These are phyloP conservation scores for Crocidura indochinensis DNA, from an alignment of 2,797 vertebrate genomes.

Conservation along the genomic window DNA sequence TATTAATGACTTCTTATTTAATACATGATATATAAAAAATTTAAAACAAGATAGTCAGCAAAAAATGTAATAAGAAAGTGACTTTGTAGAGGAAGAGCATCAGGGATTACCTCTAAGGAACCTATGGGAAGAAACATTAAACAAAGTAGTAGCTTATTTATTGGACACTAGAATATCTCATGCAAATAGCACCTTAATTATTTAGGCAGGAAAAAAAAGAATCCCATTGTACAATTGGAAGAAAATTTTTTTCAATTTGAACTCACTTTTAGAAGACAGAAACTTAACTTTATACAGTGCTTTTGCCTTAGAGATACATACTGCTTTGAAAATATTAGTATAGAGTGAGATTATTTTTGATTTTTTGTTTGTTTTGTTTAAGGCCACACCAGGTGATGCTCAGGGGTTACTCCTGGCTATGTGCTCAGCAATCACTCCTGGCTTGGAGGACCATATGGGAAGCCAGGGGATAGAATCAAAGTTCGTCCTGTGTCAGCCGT, in stretches of 20 bases:
- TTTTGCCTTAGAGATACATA: conserved; percentile 60
- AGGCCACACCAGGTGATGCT: too few species aligned
- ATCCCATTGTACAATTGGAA: background rate
- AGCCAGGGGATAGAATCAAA: too few species aligned
- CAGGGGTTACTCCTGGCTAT: too few species aligned
- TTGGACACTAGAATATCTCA: conserved; percentile 9
- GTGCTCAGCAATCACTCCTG: too few species aligned
- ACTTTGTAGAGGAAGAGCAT: background rate
- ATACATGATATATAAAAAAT: conserved; percentile 42
- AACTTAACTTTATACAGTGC: conserved; percentile 33
- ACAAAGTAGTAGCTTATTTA: conserved; percentile 40
- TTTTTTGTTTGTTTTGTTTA: too few species aligned
- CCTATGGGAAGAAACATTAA: background rate
- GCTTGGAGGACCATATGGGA: too few species aligned
- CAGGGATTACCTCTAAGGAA: background rate
- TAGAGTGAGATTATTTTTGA: too few species aligned
- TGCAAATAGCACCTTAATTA: conserved; percentile 77
- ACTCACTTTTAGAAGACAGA: conserved; percentile 65
- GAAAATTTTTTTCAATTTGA: conserved; percentile 11
- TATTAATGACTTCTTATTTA: conserved; percentile 46
- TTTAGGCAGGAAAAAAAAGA: conserved; percentile 57
- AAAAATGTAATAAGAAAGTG: conserved; percentile 41
- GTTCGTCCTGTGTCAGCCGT: too few species aligned
- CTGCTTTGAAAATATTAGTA: conserved; percentile 59
- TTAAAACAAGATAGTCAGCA: background rate